These are phyloP conservation scores for Drosophila athabasca DNA, from an alignment of 1,140 invertebrate species.

Conservation along the genomic window DNA sequence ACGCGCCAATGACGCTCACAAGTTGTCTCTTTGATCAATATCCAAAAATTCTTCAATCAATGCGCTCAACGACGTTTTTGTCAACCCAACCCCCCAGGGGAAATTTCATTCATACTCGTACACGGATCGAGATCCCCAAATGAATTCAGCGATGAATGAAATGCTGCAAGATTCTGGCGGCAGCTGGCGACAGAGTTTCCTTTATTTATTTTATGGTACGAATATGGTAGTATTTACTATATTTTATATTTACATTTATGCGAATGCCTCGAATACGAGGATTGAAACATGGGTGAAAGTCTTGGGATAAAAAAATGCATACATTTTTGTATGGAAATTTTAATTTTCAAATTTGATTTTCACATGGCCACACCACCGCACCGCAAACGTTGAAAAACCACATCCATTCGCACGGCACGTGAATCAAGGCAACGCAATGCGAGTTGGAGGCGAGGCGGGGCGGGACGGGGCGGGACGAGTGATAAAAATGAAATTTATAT, in stretches of 20 bases:
- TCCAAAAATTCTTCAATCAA: conserved; percentile 72
- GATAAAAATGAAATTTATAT: conserved; percentile 31
- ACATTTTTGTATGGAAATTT: conserved; percentile 61
- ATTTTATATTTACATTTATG: no score
- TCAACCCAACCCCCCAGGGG: not conserved
- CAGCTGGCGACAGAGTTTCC: conserved; percentile 1
- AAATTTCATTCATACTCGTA: conserved; percentile 47
- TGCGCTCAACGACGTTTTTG: conserved; percentile 18
- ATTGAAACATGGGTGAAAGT: conserved; percentile 55
- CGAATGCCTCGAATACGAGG: no score
- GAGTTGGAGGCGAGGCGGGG: not conserved
- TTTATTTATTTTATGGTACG: no score
- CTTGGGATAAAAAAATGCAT: conserved; percentile 48
- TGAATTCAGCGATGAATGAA: conserved; percentile 47
- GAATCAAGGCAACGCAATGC: no score
- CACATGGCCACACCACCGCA: not conserved
- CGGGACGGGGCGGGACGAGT: no score
- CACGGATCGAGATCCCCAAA: conserved; percentile 28
- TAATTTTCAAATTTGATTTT: conserved; percentile 4
- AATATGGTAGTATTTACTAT: no score
- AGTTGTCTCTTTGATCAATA: conserved; percentile 70
- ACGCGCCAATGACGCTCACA: conserved; percentile 57
- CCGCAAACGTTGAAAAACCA: conserved; percentile 30
- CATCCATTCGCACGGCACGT: not conserved
- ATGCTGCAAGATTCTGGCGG: conserved; percentile 28